Evolutionary conservation across 2,797 vertebrate species (phyloP).

Genomic region (Scomberomorus guttatus): DNA sequence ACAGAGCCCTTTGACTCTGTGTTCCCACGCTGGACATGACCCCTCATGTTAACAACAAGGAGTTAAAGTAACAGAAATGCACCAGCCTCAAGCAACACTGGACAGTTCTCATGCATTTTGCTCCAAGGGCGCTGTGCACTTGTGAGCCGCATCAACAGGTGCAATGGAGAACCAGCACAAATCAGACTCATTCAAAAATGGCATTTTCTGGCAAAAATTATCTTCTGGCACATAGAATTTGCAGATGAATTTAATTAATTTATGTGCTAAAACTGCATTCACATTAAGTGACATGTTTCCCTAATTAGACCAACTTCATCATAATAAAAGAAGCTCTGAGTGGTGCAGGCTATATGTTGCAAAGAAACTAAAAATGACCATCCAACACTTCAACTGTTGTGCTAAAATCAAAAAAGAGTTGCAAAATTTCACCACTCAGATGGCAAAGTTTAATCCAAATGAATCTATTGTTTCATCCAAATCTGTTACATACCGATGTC

Average conservation of each 20-base stretch:
- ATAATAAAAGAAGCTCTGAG: neutral
- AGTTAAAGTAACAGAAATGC: slow-evolving; percentile 74
- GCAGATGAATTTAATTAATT: neutral
- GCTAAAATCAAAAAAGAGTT: neutral
- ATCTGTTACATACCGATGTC: slow-evolving; percentile 87
- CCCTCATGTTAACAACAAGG: slow-evolving; percentile 58
- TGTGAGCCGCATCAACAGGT: slow-evolving; percentile 65
- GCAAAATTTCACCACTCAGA: neutral
- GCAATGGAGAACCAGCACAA: slow-evolving; percentile 30
- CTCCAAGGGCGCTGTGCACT: slow-evolving; percentile 21
- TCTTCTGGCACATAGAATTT: neutral
- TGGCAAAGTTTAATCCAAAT: neutral
- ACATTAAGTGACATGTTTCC: neutral
- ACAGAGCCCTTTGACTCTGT: slow-evolving; percentile 41
- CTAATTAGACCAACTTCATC: neutral
- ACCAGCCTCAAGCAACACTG: slow-evolving; percentile 27
- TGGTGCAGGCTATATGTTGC: too few relatives aligned
- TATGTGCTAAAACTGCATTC: neutral
- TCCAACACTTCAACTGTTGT: too few relatives aligned
- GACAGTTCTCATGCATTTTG: slow-evolving; percentile 38
- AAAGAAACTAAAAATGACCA: neutral
- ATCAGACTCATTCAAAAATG: neutral
- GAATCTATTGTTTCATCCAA: neutral
- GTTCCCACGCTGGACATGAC: slow-evolving; percentile 77
- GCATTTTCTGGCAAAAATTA: neutral